Conservation (phyloP, 53 echinoderm and acorn worm species). For the Mesocentrotus franciscanus region DNA sequence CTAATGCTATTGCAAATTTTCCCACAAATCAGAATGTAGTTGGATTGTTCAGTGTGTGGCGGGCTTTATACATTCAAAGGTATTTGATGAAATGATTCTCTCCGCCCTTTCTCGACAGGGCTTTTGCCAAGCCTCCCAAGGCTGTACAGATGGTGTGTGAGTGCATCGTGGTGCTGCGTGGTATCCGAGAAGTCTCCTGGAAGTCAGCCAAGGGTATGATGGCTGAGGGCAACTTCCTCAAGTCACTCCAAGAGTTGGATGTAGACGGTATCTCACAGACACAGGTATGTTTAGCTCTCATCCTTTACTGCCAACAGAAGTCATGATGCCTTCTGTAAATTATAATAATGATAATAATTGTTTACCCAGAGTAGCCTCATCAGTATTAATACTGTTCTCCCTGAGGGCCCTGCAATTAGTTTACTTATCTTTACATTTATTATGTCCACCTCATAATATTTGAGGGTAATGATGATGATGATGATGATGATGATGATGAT, state of each 20-base stretch:
- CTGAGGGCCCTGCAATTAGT: too few relatives aligned
- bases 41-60: too few relatives aligned
- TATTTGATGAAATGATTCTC: too few relatives aligned
- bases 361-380: too few relatives aligned
- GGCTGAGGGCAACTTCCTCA: slow-evolving; percentile 97
- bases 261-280: slow-evolving; percentile 95
- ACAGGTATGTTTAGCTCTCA: slow-evolving; percentile 74
- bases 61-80: too few relatives aligned
- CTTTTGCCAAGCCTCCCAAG: slow-evolving; percentile 98
- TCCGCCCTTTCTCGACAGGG: slow-evolving; percentile 62
- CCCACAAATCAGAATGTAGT: too few relatives aligned
- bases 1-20: too few relatives aligned
- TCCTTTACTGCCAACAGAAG: neutral
- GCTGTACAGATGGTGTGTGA: slow-evolving; percentile 99
- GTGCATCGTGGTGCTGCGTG: slow-evolving; percentile 95
- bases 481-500: neutral
- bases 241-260: slow-evolving; percentile 95
- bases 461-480: neutral
- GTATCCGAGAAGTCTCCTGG: slow-evolving; percentile 98
- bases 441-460: neutral
- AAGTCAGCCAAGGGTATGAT: slow-evolving; percentile 99
- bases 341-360: neutral
- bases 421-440: too few relatives aligned
- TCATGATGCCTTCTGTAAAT: neutral
- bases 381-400: too few relatives aligned